These are phyloP conservation scores for Mola mola DNA, from an alignment of 2,113 vertebrate genomes.

Conservation along the genomic window DNA sequence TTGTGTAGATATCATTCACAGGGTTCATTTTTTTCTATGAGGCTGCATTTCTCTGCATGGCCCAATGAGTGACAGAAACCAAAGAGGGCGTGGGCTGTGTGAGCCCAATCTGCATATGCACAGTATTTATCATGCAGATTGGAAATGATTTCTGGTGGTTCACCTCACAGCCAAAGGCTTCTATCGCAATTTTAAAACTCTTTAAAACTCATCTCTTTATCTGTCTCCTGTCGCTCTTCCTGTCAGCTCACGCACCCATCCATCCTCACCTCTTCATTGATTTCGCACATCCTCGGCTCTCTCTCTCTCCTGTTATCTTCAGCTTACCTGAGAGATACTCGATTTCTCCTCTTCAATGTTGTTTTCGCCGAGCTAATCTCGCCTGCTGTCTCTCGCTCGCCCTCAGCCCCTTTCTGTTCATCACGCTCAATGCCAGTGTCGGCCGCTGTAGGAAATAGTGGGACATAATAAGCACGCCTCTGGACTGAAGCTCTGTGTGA, in stretches of 20 bases:
- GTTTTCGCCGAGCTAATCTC: constrained; percentile 2
- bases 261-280: constrained; percentile 33
- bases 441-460: constrained; percentile 43
- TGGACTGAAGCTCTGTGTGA: constrained; percentile 34
- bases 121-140: constrained; percentile 21
- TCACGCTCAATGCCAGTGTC: constrained; percentile 57
- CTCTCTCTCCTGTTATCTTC: constrained; percentile 13
- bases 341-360: constrained; percentile 24
- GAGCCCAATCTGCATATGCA: no score
- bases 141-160: no score
- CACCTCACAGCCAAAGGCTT: no score
- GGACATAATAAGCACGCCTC: constrained; percentile 65
- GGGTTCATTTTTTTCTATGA: no score
- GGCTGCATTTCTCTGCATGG: no score
- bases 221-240: constrained; percentile 24
- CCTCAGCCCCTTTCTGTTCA: constrained; percentile 4
- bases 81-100: no score
- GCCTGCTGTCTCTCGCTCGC: neutral
- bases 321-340: constrained; percentile 20
- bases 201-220: constrained; percentile 25
- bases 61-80: neutral
- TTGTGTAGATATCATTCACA: no score
- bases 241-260: constrained; percentile 30
- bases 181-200: constrained; percentile 8
- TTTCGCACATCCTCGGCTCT: constrained; percentile 15